phyloP scores from a whole-genome alignment of 2,888 invertebrate species.

The Zygothrica quintamaculata region DNA sequence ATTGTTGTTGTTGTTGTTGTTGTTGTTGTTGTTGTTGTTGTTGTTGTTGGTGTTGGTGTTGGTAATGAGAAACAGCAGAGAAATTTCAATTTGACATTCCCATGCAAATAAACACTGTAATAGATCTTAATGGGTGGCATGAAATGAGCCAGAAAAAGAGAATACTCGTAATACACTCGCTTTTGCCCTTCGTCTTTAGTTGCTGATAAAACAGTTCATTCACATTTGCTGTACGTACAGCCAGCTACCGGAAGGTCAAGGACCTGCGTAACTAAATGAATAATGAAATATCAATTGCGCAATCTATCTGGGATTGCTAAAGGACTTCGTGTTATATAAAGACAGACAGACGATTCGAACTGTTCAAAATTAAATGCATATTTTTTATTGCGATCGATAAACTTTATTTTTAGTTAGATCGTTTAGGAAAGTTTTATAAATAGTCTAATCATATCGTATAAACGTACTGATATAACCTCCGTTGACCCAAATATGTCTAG shows the following conservation, averaged over 20 bases:
- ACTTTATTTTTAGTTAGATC: too few species aligned
- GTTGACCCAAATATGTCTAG: too few species aligned
- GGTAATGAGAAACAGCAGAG: not conserved
- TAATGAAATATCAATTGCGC: constrained; percentile 68
- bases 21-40: constrained; percentile 37
- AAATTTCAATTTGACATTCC: constrained; percentile 29
- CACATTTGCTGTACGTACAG: constrained; percentile 52
- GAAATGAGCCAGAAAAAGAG: too few species aligned
- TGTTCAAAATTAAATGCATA: too few species aligned
- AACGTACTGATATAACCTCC: too few species aligned
- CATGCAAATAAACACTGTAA: constrained; percentile 40
- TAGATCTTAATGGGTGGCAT: not conserved
- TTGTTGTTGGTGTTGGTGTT: constrained; percentile 46
- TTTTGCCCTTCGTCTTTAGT: too few species aligned
- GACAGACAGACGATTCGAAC: constrained; percentile 7
- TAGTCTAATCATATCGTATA: too few species aligned
- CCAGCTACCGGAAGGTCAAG: constrained; percentile 8
- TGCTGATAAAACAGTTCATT: constrained; percentile 68
- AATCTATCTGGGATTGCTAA: constrained; percentile 40
- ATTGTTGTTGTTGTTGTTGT: constrained; percentile 37
- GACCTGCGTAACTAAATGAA: constrained; percentile 41
- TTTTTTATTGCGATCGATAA: too few species aligned
- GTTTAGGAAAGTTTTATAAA: not conserved
- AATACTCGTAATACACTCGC: too few species aligned
- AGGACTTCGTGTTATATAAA: constrained; percentile 17